Conservation (phyloP, 2,797 vertebrate species). For the Neosilurus hyrtlii region DNA sequence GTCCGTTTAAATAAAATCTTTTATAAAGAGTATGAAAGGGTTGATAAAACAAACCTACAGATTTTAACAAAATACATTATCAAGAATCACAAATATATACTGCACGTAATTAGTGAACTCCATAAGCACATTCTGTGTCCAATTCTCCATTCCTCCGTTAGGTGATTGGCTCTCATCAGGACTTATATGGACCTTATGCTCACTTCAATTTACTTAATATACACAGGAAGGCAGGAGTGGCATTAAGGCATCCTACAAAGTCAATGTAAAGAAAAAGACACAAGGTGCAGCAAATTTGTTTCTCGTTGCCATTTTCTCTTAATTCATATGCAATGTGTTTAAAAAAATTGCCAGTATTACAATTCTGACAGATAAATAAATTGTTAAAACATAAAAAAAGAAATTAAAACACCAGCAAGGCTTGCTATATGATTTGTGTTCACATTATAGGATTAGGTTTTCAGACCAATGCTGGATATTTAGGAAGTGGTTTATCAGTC, state of each 20-base stretch:
- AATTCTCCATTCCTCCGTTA: background rate
- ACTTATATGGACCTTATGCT: background rate
- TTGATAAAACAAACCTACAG: conserved; percentile 21
- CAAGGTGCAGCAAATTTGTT: background rate
- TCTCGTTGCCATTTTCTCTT: background rate
- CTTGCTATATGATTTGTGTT: conserved; percentile 22
- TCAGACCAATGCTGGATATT: conserved; percentile 9
- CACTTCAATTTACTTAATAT: background rate
- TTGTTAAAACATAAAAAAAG: conserved; percentile 8
- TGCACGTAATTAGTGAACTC: conserved; percentile 1
- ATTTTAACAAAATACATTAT: conserved; percentile 33
- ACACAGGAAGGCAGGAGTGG: conserved; percentile 8
- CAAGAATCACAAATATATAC: background rate
- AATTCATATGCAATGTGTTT: background rate
- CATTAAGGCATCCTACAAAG: conserved; percentile 20
- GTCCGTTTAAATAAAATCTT: conserved; percentile 16
- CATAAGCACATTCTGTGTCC: conserved; percentile 15
- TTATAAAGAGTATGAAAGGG: conserved; percentile 33
- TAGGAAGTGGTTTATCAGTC: conserved; percentile 9
- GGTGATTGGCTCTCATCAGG: background rate
- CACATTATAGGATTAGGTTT: conserved; percentile 30
- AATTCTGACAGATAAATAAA: conserved; percentile 30
- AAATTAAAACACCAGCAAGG: background rate
- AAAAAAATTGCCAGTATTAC: background rate
- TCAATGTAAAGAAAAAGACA: background rate